A percentile compares a stretch with the other conserved stretches of the same genome.
phyloP scores from a whole-genome alignment of 2,113 vertebrate species.

The Epinephelus cyanopodus region DNA sequence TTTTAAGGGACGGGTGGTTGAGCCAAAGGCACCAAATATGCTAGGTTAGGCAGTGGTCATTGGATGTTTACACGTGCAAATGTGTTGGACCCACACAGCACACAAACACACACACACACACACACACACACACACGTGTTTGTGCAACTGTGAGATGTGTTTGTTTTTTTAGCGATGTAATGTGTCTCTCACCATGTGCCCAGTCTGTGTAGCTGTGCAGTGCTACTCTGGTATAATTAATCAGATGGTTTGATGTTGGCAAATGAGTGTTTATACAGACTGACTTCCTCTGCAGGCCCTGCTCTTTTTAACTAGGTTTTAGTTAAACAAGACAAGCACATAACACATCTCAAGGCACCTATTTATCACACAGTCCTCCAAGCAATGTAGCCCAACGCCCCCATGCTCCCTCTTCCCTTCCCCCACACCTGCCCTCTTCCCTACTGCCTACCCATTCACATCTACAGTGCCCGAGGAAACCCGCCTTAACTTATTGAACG shows the following conservation, averaged over 20 bases:
- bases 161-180: constrained; percentile 47
- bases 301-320: constrained; percentile 72
- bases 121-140: not conserved
- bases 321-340: constrained; percentile 71
- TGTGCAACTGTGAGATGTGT: constrained; percentile 36
- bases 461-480: constrained; percentile 49
- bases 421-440: constrained; percentile 5
- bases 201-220: constrained; percentile 46
- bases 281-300: constrained; percentile 66
- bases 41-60: constrained; percentile 1
- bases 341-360: constrained; percentile 54
- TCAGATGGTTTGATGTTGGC: constrained; percentile 76
- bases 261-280: constrained; percentile 75
- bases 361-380: constrained; percentile 67
- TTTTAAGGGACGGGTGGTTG: no score
- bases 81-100: constrained; percentile 3
- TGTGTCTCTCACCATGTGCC: constrained; percentile 49
- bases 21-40: no score
- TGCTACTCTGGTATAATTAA: constrained; percentile 68
- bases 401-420: not conserved
- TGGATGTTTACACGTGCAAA: constrained; percentile 21
- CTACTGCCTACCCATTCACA: constrained; percentile 30
- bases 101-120: not conserved
- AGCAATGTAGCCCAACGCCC: constrained; percentile 44
- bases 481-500: constrained; percentile 54